Conservation (phyloP, 2,113 vertebrate species). For the Candoia aspera region DNA sequence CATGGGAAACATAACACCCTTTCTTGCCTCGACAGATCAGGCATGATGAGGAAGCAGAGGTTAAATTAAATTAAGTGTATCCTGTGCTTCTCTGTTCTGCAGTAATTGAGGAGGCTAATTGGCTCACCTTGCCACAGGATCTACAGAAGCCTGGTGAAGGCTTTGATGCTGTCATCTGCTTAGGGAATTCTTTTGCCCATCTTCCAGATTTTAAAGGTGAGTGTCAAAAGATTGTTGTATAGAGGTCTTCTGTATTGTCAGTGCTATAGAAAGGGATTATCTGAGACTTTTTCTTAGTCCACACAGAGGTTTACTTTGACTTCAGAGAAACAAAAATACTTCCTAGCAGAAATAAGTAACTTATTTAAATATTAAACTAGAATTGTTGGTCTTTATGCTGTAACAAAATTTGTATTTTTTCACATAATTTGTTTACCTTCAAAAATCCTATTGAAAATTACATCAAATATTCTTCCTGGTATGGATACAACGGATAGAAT, state of each 20-base stretch:
- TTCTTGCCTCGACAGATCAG: not conserved
- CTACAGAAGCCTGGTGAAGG: conserved; percentile 83
- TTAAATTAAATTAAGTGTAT: not conserved
- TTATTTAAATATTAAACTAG: not conserved
- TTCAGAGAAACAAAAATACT: not conserved
- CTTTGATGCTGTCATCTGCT: conserved; percentile 95
- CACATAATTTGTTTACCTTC: not conserved
- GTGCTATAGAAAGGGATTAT: not conserved
- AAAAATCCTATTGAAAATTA: not conserved
- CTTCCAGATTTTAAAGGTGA: conserved; percentile 97
- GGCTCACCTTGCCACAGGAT: conserved; percentile 87
- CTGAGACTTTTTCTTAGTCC: not conserved
- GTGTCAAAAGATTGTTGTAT: not conserved
- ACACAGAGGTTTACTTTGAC: not conserved
- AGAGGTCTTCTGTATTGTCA: not conserved
- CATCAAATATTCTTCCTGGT: not conserved
- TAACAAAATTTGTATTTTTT: not conserved
- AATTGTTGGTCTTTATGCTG: too few species aligned
- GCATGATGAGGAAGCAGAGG: too few species aligned
- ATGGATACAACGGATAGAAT: not conserved
- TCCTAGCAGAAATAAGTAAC: not conserved
- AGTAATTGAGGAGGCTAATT: conserved; percentile 99
- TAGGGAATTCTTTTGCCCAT: conserved; percentile 97
- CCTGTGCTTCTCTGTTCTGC: conserved; percentile 22
- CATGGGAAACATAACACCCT: not conserved